Base-by-base conservation (phyloP, 2,797 vertebrate species). In the Alcedo atthis region DNA sequence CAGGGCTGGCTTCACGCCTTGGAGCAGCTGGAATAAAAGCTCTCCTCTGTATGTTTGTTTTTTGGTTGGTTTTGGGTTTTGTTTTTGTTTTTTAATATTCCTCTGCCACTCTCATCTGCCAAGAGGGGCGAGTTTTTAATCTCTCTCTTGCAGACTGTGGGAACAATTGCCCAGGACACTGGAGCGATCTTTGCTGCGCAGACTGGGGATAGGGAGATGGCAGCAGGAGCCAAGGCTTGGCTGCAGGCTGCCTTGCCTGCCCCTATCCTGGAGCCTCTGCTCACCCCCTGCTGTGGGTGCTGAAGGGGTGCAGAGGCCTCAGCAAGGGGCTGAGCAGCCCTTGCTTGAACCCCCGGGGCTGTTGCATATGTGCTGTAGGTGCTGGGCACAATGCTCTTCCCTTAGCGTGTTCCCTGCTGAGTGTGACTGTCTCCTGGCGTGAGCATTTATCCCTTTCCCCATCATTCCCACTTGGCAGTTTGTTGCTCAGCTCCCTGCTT, bases 331-430 rank as follows among this genome's bases (percentile, higher is more conserved):
- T 77, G 40, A 81, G 43, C 40, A 45, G n/a, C 21, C 45, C 37
- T 24, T 40, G 17, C 15, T 25, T 1, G 0, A 40, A 49, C 13
- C 11, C 20, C 25, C 66, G 51, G 5, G 1, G 63, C 55, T 54
- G 64, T 22, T 1, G 4, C 21, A 3, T 1, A 0, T 0, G 1
- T 28, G 22, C 30, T 18, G 32, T 45, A 20, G 49, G 24, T 33
- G n/a, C 17, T 74, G 53, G 45, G 66, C 58, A 67, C n/a, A 45
- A 18, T 26, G 26, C 40, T 57, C 42, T 42, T 78, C 37, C 54
- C n/a, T 64, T 10, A 32, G n/a, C 0, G 1, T 46, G 28, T 73
- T 32, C 25, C 37, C 9, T 6, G 18, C 37, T 1, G 4, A 12
- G n/a, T 42, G 35, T 17, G 21, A 25, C 42, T 58, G 17, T 70